Percentiles rank a stretch among this genome's conserved stretches.
These are phyloP conservation scores for Neotoma lepida DNA, from an alignment of 2,113 vertebrate species.

Conservation along the genomic window DNA sequence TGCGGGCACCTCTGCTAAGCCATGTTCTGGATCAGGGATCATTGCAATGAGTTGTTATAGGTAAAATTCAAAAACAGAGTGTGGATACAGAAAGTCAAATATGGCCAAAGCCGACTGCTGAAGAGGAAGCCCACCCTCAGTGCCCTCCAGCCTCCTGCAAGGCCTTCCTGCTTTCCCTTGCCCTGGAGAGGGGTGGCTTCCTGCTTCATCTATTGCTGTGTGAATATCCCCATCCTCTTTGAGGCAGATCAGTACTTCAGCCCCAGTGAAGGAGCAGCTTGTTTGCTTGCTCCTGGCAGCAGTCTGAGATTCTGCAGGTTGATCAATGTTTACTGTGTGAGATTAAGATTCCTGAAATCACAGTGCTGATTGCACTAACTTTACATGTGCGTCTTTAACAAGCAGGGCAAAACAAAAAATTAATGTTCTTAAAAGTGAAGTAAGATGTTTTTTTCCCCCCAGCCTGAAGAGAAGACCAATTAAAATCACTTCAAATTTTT, in stretches of 20 bases:
- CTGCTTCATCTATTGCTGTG: constrained; percentile 64
- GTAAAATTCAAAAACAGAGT: constrained; percentile 34
- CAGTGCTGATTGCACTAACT: constrained; percentile 44
- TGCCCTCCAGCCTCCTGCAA: neutral
- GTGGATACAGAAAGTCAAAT: constrained; percentile 25
- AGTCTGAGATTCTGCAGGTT: constrained; percentile 23
- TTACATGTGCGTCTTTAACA: constrained; percentile 71
- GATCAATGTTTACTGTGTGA: constrained; percentile 42
- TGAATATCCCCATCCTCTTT: constrained; percentile 3
- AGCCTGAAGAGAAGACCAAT: constrained; percentile 73
- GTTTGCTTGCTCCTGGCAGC: neutral
- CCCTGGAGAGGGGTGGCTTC: neutral
- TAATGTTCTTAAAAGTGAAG: constrained; percentile 79
- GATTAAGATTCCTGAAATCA: constrained; percentile 62
- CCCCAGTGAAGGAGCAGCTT: neutral
- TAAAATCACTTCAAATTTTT: constrained; percentile 78
- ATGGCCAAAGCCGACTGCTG: constrained; percentile 36
- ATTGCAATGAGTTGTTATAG: constrained; percentile 37
- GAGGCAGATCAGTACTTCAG: constrained; percentile 15
- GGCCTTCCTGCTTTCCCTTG: constrained; percentile 52
- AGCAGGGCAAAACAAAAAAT: constrained; percentile 81
- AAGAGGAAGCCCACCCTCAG: constrained; percentile 67
- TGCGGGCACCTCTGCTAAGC: neutral
- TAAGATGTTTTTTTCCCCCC: constrained; percentile 72
- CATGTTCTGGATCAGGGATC: constrained; percentile 43